Percentiles rank a stretch among this genome's conserved stretches.
Evolutionary conservation across 2,113 vertebrate genomes (phyloP).

Genomic region (Herpetotheres cachinnans): DNA sequence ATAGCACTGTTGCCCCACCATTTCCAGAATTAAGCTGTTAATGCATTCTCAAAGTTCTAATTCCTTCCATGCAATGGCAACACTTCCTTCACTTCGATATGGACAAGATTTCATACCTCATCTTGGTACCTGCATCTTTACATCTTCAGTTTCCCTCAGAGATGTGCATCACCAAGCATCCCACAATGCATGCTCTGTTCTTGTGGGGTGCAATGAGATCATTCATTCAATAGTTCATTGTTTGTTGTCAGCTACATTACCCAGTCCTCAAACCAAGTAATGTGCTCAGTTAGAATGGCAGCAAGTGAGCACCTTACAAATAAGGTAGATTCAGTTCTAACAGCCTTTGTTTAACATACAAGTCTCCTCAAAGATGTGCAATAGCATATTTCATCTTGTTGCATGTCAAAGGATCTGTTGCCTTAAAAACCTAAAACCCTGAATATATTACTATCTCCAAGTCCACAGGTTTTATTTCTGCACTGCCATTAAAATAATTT

Average conservation of each 20-base stretch:
- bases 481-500: background rate
- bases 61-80: background rate
- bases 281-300: background rate
- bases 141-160: slow-evolving; percentile 37
- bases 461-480: background rate
- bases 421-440: background rate
- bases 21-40: slow-evolving; percentile 20
- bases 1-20: background rate
- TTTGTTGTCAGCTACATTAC: background rate
- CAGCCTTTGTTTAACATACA: background rate
- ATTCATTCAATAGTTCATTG: slow-evolving; percentile 13
- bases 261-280: background rate
- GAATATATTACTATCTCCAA: background rate
- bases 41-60: background rate
- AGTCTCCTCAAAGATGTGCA: background rate
- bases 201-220: background rate
- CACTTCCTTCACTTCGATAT: background rate
- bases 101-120: slow-evolving; percentile 24
- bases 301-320: background rate
- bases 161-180: background rate
- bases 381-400: background rate
- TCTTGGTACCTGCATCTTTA: slow-evolving; percentile 29
- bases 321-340: background rate
- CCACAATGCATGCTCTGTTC: slow-evolving; percentile 37
- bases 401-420: background rate